Evolutionary conservation across 2,113 vertebrate genomes (phyloP), one percentile per base, ranked within the genome.

Genomic region (Dicerorhinus sumatrensis): DNA sequence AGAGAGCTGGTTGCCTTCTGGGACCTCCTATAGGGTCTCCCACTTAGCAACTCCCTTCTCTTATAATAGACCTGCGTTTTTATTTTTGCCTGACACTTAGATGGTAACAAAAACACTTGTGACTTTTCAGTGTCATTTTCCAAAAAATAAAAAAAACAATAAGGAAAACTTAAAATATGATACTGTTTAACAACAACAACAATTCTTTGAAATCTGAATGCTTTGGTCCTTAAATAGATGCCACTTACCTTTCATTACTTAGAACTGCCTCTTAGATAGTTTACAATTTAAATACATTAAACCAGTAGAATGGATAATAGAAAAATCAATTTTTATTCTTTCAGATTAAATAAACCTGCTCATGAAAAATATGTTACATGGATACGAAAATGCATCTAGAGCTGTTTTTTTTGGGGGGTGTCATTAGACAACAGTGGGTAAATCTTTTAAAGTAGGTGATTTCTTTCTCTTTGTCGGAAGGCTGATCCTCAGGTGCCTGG

Each of bases 281-380:
- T 80, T 93, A 54, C 46, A 85, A 83, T 95, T 93, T 98, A 96
- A 97, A 97, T 93, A 95, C 89, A 86, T 96, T 77, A 98, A 98
- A 72, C 31, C 70, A 96, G 21, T 70, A 36, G 65, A 94, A 62
- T 29, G 36, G 97, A 83, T 63, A 96, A 73, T 82, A 97, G 77
- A 48, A 97, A 91, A 83, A 20, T 93, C 58, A 92, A n/a, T 92
- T 56, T 97, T 80, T 96, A 72, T 72, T 84, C 58, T 91, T 92
- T 92, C 29, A 69, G 80, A 46, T 96, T 46, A 92, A 72, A 84
- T 95, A 98, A 98, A 80, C 12, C 69, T 95, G 27, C 33, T 92
- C 29, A 48, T 65, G 54, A 77, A 95, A 94, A 97, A 70, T 94
- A 76, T 48, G 58, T 96, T 92, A 73, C 27, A 62, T 92, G 67